Percentiles rank a stretch among this genome's conserved stretches.
phyloP scores from a whole-genome alignment of 2,113 vertebrate species.

The Ophiodon elongatus region DNA sequence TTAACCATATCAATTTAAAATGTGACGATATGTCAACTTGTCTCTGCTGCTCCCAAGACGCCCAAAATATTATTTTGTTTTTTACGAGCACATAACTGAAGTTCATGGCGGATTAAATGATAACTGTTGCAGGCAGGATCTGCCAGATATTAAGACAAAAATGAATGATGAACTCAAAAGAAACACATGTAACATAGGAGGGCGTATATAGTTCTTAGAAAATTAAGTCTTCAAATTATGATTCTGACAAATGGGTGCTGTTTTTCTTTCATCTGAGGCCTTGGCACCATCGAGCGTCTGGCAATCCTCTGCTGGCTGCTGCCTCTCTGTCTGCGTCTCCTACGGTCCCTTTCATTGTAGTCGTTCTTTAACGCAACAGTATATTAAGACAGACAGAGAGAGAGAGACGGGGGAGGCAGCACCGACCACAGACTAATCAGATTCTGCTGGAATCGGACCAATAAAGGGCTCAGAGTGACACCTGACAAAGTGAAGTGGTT shows the following conservation, averaged over 20 bases:
- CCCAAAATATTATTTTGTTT: neutral
- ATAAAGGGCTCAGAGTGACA: constrained; percentile 24
- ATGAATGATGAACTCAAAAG: neutral
- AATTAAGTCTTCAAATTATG: constrained; percentile 36
- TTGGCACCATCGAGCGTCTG: constrained; percentile 52
- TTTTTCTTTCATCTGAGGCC: constrained; percentile 62
- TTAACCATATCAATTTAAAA: neutral
- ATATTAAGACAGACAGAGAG: constrained; percentile 27
- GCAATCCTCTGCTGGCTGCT: constrained; percentile 48
- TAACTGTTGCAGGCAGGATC: neutral
- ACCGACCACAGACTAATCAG: constrained; percentile 47
- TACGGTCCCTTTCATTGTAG: constrained; percentile 53
- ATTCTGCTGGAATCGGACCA: constrained; percentile 32
- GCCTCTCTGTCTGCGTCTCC: constrained; percentile 64
- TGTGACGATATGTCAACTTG: neutral
- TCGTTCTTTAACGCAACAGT: constrained; percentile 57
- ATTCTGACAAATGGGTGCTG: constrained; percentile 30
- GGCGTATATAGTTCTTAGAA: neutral
- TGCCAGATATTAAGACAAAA: neutral
- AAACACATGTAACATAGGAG: neutral
- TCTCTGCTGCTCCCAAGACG: neutral
- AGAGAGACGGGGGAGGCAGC: constrained; percentile 8
- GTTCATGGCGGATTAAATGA: neutral
- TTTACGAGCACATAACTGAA: neutral
- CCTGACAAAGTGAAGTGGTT: constrained; percentile 47